Conservation (phyloP, 2,888 invertebrate genomes). For the Anarsia innoxiella region DNA sequence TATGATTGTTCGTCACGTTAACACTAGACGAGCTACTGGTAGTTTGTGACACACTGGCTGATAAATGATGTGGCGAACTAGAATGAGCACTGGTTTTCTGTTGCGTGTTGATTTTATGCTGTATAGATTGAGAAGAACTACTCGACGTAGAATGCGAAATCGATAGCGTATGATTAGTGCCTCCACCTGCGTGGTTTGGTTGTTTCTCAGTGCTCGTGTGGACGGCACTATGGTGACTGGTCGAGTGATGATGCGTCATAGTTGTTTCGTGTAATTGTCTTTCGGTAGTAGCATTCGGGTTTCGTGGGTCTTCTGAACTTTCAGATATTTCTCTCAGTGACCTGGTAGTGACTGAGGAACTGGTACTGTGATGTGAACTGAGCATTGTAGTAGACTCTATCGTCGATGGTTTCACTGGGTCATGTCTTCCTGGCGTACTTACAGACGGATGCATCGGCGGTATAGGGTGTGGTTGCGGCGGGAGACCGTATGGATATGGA, state of each 20-base stretch:
- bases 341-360: conserved; percentile 82
- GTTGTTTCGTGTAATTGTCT: conserved; percentile 79
- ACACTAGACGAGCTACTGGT: conserved; percentile 70
- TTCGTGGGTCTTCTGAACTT: conserved; percentile 62
- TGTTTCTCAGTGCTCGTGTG: conserved; percentile 80
- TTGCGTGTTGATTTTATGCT: conserved; percentile 75
- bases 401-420: conserved; percentile 66
- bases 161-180: conserved; percentile 76
- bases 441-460: conserved; percentile 77
- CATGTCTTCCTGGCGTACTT: conserved; percentile 63
- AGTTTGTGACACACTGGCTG: conserved; percentile 73
- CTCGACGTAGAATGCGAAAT: conserved; percentile 81
- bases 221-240: conserved; percentile 78
- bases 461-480: conserved; percentile 84
- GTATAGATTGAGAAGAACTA: conserved; percentile 79
- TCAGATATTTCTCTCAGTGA: conserved; percentile 77
- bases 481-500: conserved; percentile 82
- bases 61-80: conserved; percentile 70
- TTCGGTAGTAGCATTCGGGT: conserved; percentile 68
- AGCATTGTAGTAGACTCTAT: conserved; percentile 81
- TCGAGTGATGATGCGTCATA: conserved; percentile 79
- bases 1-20: conserved; percentile 75
- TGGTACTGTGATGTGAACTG: conserved; percentile 82
- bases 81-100: conserved; percentile 64
- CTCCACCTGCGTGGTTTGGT: conserved; percentile 66